phyloP scores from a whole-genome alignment of 2,113 vertebrate species.

The Glareola pratincola region DNA sequence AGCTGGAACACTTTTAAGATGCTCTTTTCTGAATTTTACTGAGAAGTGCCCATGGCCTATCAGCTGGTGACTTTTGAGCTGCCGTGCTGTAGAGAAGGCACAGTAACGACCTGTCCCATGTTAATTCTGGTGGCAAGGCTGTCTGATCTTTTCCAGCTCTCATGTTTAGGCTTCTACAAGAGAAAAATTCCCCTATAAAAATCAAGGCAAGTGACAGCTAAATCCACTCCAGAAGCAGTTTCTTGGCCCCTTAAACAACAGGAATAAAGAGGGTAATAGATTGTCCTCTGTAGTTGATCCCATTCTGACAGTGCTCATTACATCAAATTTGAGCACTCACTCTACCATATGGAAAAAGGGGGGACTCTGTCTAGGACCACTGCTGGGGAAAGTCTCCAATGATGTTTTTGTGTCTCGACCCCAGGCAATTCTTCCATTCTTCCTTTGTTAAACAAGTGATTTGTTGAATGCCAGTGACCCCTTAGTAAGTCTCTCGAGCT shows the following conservation, averaged over 20 bases:
- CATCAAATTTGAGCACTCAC: neutral
- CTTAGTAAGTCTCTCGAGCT: neutral
- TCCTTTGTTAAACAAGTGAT: neutral
- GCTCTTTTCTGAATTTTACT: neutral
- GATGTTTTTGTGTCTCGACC: neutral
- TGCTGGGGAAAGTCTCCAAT: neutral
- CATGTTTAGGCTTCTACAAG: neutral
- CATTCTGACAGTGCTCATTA: neutral
- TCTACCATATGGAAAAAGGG: neutral
- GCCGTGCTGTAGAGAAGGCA: neutral
- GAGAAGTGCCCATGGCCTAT: fast-evolving
- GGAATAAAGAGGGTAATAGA: neutral
- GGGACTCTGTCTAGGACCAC: neutral
- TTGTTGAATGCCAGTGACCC: neutral
- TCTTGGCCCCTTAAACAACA: neutral
- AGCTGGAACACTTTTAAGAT: neutral
- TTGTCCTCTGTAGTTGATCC: neutral
- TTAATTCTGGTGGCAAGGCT: neutral
- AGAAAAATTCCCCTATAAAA: neutral
- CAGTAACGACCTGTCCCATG: fast-evolving
- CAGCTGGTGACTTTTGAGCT: neutral
- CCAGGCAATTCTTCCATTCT: neutral
- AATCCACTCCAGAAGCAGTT: neutral
- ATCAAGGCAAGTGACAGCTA: neutral
- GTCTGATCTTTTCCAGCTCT: too few relatives aligned